Evolutionary conservation across 2,113 vertebrate species (phyloP).

Genomic region (Cervus canadensis): DNA sequence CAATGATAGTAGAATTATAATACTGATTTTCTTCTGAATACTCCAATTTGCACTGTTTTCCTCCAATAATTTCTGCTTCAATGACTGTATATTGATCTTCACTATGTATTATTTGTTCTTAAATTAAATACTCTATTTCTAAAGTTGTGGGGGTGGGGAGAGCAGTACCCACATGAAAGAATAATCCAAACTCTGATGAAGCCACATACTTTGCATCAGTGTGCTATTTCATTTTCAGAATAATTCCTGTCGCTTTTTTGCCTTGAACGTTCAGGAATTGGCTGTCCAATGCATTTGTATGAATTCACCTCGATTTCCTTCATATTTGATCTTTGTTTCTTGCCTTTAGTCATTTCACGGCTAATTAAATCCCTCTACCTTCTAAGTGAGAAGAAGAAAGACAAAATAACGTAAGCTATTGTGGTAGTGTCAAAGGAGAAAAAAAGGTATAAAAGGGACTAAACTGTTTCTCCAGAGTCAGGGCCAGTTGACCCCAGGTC

Average conservation of each 20-base stretch:
- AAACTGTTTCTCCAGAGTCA: not conserved
- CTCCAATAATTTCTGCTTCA: constrained; percentile 55
- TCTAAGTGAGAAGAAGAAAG: constrained; percentile 41
- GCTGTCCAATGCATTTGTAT: not conserved
- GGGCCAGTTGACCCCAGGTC: not conserved
- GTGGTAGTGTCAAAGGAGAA: not conserved
- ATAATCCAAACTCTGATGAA: constrained; percentile 1
- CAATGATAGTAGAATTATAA: constrained; percentile 30
- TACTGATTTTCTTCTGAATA: constrained; percentile 62
- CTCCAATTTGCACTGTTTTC: constrained; percentile 52
- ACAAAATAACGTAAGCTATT: constrained; percentile 31
- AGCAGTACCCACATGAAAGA: not conserved
- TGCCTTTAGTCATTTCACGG: constrained; percentile 66
- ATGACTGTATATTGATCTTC: constrained; percentile 41
- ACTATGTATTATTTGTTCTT: constrained; percentile 26
- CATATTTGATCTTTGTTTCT: constrained; percentile 61
- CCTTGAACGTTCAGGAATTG: constrained; percentile 30
- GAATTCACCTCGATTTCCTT: constrained; percentile 31
- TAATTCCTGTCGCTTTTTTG: not conserved
- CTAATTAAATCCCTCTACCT: constrained; percentile 69
- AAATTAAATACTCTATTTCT: constrained; percentile 40
- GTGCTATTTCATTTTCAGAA: not conserved
- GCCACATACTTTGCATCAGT: not conserved
- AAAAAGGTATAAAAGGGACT: not conserved
- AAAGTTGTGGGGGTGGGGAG: not conserved